Evolutionary conservation across 2,888 invertebrate species (phyloP).

Genomic region (Cecidostiba fungosa): DNA sequence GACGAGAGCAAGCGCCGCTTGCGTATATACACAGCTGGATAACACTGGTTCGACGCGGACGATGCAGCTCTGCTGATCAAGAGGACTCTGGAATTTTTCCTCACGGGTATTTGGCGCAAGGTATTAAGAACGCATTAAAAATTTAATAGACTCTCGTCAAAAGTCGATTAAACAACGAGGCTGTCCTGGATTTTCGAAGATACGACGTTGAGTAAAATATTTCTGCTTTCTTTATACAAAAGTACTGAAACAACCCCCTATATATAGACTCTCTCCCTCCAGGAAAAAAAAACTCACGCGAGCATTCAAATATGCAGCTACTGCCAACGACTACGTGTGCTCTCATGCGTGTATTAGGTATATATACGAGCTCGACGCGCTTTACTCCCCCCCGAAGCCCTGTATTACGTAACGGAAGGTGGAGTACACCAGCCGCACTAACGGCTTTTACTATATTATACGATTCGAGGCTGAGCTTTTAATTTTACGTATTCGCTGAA

Average conservation of each 20-base stretch:
- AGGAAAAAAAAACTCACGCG: neutral
- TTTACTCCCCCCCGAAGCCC: neutral
- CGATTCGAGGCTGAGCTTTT: no score
- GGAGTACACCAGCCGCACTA: neutral
- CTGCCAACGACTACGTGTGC: neutral
- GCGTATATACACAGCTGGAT: neutral
- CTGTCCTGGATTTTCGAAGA: no score
- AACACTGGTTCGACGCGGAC: constrained; percentile 31
- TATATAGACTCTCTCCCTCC: neutral
- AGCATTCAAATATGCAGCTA: neutral
- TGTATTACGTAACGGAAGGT: neutral
- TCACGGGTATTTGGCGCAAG: no score
- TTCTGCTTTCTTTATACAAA: no score
- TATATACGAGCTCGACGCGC: neutral
- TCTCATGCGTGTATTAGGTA: neutral
- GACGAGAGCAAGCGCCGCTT: neutral
- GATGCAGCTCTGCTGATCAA: no score
- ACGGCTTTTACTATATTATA: neutral
- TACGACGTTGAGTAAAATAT: neutral
- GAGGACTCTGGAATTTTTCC: neutral
- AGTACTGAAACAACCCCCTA: neutral
- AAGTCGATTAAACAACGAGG: neutral
- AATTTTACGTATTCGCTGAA: no score
- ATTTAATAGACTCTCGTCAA: neutral
- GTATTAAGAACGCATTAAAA: no score